These are phyloP conservation scores for Elegia similella DNA, from an alignment of 2,888 invertebrate species.

Conservation along the genomic window DNA sequence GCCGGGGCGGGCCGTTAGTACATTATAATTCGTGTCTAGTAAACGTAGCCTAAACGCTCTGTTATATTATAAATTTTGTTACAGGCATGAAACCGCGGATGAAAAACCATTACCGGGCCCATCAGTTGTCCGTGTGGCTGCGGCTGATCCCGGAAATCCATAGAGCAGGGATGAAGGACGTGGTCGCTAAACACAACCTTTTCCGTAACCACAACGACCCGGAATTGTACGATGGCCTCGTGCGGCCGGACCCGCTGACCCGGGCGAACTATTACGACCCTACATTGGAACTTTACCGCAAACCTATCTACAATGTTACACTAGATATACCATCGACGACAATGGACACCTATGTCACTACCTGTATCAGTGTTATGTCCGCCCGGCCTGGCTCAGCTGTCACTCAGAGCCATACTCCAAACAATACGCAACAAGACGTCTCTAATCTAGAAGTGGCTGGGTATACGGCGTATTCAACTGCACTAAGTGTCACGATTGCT, in stretches of 20 bases:
- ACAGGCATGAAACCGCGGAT: slow-evolving; percentile 95
- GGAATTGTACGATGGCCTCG: slow-evolving; percentile 93
- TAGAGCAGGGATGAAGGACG: slow-evolving; percentile 94
- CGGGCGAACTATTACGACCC: slow-evolving; percentile 85
- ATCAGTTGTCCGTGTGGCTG: slow-evolving; percentile 97
- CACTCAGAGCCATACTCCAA: slow-evolving; percentile 66
- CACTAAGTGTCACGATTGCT: slow-evolving; percentile 89
- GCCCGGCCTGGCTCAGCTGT: slow-evolving; percentile 81
- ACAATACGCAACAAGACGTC: slow-evolving; percentile 88
- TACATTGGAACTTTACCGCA: slow-evolving; percentile 83
- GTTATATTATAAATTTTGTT: slow-evolving; percentile 55
- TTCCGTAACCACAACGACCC: slow-evolving; percentile 95
- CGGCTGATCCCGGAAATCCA: slow-evolving; percentile 96
- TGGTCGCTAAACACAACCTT: slow-evolving; percentile 93
- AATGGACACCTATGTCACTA: slow-evolving; percentile 85
- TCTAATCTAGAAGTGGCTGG: slow-evolving; percentile 91
- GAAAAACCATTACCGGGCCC: slow-evolving; percentile 98
- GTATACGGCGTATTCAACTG: slow-evolving; percentile 88
- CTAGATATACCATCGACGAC: slow-evolving; percentile 77
- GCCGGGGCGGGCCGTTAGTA: no score
- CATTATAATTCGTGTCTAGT: no score
- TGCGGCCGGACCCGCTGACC: slow-evolving; percentile 90
- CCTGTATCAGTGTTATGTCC: slow-evolving; percentile 86
- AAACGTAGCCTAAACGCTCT: slow-evolving; percentile 26
- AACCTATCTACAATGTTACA: slow-evolving; percentile 81